Base-by-base conservation (phyloP, 2,113 vertebrate species). In the Pungitius pungitius region DNA sequence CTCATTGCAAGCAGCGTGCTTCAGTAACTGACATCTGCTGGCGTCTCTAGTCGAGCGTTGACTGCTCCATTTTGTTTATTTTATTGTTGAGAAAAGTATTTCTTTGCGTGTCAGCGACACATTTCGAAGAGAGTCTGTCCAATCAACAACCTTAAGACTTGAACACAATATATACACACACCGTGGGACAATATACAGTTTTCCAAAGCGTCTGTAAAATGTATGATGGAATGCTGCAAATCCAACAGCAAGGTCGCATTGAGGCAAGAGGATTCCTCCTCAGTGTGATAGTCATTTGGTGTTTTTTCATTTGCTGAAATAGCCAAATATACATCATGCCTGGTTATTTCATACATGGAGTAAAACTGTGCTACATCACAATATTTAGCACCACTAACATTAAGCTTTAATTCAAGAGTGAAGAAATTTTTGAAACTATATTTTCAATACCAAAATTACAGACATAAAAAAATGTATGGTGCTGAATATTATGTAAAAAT, bases 11-110 rank as follows among this genome's bases (percentile, higher is more conserved):
- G 20, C 20, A 55, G 24, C 22, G 30, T 9, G 20, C 26, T 68
- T 68, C 35, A 42, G 26, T 60, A 52, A 24, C 17, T 1, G 13
- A 67, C 69, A 67, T 15, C 63, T 84, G 67, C 68, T 76, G 37
- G n/a, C 56, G 39, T 27, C 18, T 63, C 43, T 42, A 81, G 58
- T 59, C 6, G 8, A 45, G 8, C 43, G 57, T 20, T n/a, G n/a
- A 57, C 18, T 57, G 59, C 51, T 68, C n/a, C 45, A 43, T 33
- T n/a, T n/a, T n/a, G 55, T 69, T 45, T 18, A 7, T 11, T 72
- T 60, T 27, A 20, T 22, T 57, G 20, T 33, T 58, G 12, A 4
- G 45, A 75, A 73, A 42, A 1, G 1, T 14, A 8, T 63, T 45
- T 12, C 15, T 11, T 30, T 7, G 1, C 13, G 22, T 45, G 8